phyloP scores from a whole-genome alignment of 2,797 vertebrate species.

The Sphenopsis melanotis region DNA sequence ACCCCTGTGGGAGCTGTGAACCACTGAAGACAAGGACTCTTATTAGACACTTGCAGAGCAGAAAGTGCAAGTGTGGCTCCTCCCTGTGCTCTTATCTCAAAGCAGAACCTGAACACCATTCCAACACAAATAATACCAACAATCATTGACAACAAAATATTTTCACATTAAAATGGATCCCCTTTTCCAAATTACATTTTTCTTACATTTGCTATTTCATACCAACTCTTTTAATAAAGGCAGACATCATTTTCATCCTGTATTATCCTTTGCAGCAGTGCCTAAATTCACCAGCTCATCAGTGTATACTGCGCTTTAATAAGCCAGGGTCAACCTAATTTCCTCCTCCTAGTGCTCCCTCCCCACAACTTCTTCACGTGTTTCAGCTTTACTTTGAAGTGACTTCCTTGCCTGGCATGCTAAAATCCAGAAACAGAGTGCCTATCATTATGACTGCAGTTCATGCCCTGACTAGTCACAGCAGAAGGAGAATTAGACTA shows the following conservation, averaged over 20 bases:
- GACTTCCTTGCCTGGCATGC: conserved; percentile 44
- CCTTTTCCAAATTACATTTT: background rate
- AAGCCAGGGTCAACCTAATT: conserved; percentile 9
- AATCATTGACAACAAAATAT: background rate
- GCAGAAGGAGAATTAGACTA: conserved; percentile 34
- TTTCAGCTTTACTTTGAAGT: conserved; percentile 57
- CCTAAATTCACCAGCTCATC: background rate
- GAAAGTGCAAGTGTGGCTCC: background rate
- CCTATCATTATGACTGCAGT: conserved; percentile 23
- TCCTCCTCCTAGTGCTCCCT: background rate
- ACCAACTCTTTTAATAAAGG: background rate
- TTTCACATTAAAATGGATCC: background rate
- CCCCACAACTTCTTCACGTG: background rate
- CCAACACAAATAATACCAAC: background rate
- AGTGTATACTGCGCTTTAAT: background rate
- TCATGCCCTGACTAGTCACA: conserved; percentile 50
- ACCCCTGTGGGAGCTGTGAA: background rate
- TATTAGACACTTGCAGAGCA: background rate
- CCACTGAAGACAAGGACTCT: background rate
- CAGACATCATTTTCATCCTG: background rate
- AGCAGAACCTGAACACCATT: background rate
- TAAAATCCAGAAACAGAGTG: conserved; percentile 35
- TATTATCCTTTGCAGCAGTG: background rate
- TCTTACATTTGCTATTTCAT: background rate
- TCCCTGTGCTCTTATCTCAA: background rate